Conservation (phyloP, 2,797 vertebrate species). For the Toxotes lorentzi region DNA sequence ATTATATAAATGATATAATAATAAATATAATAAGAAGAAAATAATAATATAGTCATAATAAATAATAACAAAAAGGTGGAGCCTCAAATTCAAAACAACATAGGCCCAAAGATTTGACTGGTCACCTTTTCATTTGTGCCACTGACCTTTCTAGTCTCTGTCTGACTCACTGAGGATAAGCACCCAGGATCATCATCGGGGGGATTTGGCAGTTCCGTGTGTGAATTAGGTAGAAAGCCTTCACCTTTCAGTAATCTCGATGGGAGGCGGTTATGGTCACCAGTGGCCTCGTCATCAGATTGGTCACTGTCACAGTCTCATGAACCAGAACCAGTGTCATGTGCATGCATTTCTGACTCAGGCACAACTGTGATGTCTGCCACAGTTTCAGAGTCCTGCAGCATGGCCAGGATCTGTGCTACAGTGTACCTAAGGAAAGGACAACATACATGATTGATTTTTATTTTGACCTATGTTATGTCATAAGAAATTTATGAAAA, state of each 20-base stretch:
- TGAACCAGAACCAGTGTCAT: too few relatives aligned
- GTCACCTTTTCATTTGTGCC: conserved; percentile 20
- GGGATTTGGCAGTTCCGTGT: conserved; percentile 5
- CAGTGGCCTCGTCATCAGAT: conserved; percentile 16
- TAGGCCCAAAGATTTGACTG: background rate
- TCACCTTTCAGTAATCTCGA: conserved; percentile 5
- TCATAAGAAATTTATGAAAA: too few relatives aligned
- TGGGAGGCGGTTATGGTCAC: background rate
- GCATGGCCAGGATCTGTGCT: too few relatives aligned
- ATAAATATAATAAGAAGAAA: too few relatives aligned
- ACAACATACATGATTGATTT: too few relatives aligned
- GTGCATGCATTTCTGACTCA: too few relatives aligned
- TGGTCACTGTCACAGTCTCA: conserved; percentile 3
- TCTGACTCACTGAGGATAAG: background rate
- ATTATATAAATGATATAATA: too few relatives aligned
- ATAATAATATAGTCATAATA: too few relatives aligned
- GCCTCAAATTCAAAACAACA: too few relatives aligned
- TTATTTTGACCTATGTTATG: too few relatives aligned
- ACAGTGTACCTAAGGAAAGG: too few relatives aligned
- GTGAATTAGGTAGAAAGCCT: conserved; percentile 11
- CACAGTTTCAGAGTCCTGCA: conserved; percentile 5
- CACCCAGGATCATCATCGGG: background rate
- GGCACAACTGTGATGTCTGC: background rate
- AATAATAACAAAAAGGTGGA: too few relatives aligned
- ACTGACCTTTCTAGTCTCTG: conserved; percentile 6